These are phyloP conservation scores for Macrophya annulata DNA, from an alignment of 2,888 invertebrate genomes.

Conservation along the genomic window DNA sequence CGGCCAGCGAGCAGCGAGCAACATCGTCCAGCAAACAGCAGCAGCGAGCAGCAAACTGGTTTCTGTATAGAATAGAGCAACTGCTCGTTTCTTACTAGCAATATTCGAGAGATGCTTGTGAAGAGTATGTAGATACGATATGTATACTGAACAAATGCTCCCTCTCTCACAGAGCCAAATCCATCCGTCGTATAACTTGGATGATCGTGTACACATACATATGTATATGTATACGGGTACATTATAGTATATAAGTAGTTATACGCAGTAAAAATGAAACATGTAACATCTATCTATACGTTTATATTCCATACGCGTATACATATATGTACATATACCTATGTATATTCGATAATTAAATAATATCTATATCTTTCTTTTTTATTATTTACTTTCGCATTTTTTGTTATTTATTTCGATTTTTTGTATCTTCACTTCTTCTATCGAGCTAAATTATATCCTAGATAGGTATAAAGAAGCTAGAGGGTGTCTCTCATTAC, in stretches of 20 bases:
- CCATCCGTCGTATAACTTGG: background rate
- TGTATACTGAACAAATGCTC: background rate
- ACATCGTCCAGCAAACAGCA: slow-evolving; percentile 52
- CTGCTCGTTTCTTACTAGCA: slow-evolving; percentile 62
- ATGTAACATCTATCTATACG: background rate
- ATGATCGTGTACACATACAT: background rate
- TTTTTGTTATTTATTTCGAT: background rate
- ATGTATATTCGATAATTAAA: slow-evolving; percentile 13
- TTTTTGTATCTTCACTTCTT: background rate
- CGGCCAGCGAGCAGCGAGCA: slow-evolving; percentile 56
- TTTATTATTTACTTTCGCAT: background rate
- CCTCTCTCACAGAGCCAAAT: slow-evolving; percentile 2
- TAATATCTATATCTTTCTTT: background rate
- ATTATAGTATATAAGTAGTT: background rate
- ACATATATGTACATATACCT: too few species aligned
- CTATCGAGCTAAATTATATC: slow-evolving; percentile 6
- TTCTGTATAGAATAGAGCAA: slow-evolving; percentile 77
- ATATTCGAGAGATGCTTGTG: slow-evolving; percentile 5
- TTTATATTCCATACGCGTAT: background rate
- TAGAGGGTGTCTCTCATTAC: slow-evolving; percentile 68
- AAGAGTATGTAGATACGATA: background rate
- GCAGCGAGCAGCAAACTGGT: slow-evolving; percentile 74
- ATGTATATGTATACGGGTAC: too few species aligned
- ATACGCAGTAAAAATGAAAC: background rate
- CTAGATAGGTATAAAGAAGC: slow-evolving; percentile 26